Evolutionary conservation across 2,113 vertebrate species (phyloP), one percentile per base, ranked within the genome.

Genomic region (Gallinago undulata): DNA sequence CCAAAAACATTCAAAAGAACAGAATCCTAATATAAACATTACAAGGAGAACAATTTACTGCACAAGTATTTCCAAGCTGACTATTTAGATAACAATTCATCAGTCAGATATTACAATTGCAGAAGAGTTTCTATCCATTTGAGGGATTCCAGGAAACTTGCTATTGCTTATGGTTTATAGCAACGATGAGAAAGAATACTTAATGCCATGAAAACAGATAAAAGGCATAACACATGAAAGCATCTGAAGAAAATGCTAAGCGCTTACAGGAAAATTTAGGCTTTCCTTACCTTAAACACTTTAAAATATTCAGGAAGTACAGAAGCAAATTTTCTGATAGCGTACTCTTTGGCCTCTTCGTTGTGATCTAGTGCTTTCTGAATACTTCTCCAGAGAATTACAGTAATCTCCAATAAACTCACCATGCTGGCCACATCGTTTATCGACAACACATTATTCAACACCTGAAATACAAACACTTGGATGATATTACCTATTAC

Each of bases 361-460:
- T 99, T 99, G 25, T 96, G 97, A 88, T 98, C 98, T 67, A 99
- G 95, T 22, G 98, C 97, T 90, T 98, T 98, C n/a, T 90, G 91
- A 47, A 99, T 98, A 70, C 98, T 99, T 75, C 96, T 98, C 99
- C 99, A 99, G 84, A 99, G 98, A 96, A 99, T 99, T 45, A 99
- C 99, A 35, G 98, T 90, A 7, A 99, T 78, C 96, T 99, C 99
- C 95, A 99, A 96, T 60, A 99, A 97, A 79, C 99, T 97, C 28
- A 99, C 97, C 98, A 99, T 98, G 50, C 97, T 96, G 5, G 97
- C 67, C 13, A 88, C 86, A 62, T 99, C 99, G 14, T 98, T 97
- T 21, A 98, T 90, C 6, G 99, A 97, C 80, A 98, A 43, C 8
- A 98, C 97, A 25, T 97, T 95, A 57, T 98, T 97, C 92, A 99